phyloP scores from a whole-genome alignment of 2,888 invertebrate species.

The Lepidochrysops patricia region DNA sequence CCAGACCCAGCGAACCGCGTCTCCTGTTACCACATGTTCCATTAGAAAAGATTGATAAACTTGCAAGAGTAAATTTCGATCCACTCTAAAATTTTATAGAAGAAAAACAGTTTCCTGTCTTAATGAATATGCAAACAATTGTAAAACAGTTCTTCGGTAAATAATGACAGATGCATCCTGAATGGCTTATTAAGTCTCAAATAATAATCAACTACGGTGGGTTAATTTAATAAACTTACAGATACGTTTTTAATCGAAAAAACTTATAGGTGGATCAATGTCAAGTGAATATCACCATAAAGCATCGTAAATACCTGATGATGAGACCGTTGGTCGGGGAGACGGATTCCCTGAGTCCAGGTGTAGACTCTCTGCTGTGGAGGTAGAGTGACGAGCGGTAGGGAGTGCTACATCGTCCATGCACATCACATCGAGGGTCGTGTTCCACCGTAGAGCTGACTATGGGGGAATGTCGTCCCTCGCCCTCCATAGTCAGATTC shows the following conservation, averaged over 20 bases:
- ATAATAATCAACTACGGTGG: no score
- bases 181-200: no score
- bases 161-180: no score
- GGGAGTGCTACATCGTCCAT: constrained; percentile 72
- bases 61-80: not conserved
- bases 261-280: not conserved
- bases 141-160: no score
- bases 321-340: constrained; percentile 65
- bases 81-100: not conserved
- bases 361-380: constrained; percentile 66
- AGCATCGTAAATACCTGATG: constrained; percentile 42
- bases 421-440: constrained; percentile 80
- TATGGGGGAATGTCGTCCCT: constrained; percentile 55
- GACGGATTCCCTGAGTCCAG: constrained; percentile 73
- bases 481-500: constrained; percentile 75
- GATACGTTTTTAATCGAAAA: constrained; percentile 1
- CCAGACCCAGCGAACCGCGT: constrained; percentile 74
- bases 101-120: not conserved
- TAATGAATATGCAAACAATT: not conserved
- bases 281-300: constrained; percentile 3
- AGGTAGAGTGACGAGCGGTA: constrained; percentile 62
- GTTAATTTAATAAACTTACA: no score
- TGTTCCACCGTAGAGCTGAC: constrained; percentile 73
- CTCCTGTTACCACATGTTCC: constrained; percentile 51
- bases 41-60: constrained; percentile 4